Evolutionary conservation across 1,140 invertebrate genomes (phyloP).

Genomic region (Cryptotermes secundus): DNA sequence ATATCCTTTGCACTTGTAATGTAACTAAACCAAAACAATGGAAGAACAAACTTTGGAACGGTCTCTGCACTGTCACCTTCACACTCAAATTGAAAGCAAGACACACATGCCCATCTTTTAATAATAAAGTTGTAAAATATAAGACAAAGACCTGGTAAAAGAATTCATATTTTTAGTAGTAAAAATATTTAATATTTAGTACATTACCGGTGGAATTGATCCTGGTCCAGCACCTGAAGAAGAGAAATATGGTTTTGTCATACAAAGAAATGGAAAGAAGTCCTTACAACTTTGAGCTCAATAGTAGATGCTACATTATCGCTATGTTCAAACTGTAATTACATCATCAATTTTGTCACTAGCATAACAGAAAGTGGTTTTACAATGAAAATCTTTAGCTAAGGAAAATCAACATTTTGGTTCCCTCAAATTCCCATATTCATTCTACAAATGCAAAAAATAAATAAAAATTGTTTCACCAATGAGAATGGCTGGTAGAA

Average conservation of each 20-base stretch:
- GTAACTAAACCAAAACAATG: too few relatives aligned
- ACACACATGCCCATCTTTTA: too few relatives aligned
- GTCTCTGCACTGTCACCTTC: too few relatives aligned
- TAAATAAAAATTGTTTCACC: too few relatives aligned
- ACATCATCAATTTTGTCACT: not conserved
- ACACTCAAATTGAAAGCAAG: too few relatives aligned
- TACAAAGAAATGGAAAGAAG: not conserved
- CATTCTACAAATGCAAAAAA: too few relatives aligned
- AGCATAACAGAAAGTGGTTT: not conserved
- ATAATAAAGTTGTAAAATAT: too few relatives aligned
- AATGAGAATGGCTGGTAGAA: too few relatives aligned
- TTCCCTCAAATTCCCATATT: too few relatives aligned
- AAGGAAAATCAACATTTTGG: too few relatives aligned
- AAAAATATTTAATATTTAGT: constrained; percentile 24
- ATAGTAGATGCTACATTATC: not conserved
- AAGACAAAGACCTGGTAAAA: not conserved
- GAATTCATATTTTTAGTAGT: not conserved
- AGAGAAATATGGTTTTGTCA: not conserved
- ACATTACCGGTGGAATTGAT: constrained; percentile 32
- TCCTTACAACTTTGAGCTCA: not conserved
- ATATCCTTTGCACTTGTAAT: too few relatives aligned
- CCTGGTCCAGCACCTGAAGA: constrained; percentile 27
- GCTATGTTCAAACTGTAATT: not conserved
- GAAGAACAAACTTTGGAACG: too few relatives aligned
- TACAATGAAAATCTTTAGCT: not conserved